Evolutionary conservation across 2,113 vertebrate species (phyloP).

Genomic region (Elephantulus edwardii): DNA sequence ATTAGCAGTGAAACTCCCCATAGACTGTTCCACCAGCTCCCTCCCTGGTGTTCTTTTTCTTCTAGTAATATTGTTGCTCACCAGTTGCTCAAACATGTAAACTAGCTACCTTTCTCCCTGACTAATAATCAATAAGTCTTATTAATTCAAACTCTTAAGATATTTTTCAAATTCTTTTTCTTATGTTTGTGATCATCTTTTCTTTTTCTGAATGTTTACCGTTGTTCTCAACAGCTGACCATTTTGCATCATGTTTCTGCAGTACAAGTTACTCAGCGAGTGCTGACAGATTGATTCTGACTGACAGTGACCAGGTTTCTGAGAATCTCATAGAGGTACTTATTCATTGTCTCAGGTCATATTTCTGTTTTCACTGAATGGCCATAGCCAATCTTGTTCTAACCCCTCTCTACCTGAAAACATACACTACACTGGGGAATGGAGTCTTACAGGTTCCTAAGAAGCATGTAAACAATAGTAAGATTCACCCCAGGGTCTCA

Average conservation of each 20-base stretch:
- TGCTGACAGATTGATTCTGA: no score
- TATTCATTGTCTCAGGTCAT: background rate
- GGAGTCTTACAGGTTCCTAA: background rate
- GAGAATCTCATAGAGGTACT: background rate
- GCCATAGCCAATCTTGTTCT: background rate
- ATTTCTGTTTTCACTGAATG: background rate
- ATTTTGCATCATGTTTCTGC: no score
- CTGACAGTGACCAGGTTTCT: no score
- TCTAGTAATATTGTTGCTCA: background rate
- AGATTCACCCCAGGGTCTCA: background rate
- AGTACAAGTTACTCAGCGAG: no score
- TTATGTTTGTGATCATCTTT: background rate
- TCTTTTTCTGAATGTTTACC: background rate
- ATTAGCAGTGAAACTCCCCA: no score
- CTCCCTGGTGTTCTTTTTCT: no score
- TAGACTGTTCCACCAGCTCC: no score
- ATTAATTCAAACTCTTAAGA: background rate
- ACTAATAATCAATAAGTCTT: background rate
- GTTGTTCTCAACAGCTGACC: background rate
- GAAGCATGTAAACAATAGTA: background rate
- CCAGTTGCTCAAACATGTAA: background rate
- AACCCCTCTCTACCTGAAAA: background rate
- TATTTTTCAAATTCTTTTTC: background rate
- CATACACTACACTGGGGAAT: background rate
- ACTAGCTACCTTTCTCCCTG: background rate